Conservation (phyloP, 53 echinoderm and acorn worm genomes). For the Paelopatides confundens region DNA sequence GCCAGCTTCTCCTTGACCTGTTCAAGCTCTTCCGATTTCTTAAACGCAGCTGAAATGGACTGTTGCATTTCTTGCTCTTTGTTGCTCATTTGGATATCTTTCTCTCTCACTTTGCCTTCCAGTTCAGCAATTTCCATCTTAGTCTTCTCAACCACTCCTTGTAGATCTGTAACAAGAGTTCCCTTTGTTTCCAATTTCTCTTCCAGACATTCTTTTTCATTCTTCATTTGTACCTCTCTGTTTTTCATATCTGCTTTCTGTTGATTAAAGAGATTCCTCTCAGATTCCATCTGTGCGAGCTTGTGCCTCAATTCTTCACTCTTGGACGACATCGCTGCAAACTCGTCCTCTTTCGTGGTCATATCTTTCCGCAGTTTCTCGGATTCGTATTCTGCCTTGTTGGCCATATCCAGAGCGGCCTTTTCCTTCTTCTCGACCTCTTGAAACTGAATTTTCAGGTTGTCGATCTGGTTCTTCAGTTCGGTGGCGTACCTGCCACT, state of each 20-base stretch:
- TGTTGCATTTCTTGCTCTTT: conserved; percentile 65
- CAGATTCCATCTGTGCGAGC: conserved; percentile 56
- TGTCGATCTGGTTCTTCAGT: conserved; percentile 78
- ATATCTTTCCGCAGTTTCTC: conserved; percentile 69
- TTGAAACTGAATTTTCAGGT: conserved; percentile 79
- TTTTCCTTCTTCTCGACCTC: conserved; percentile 70
- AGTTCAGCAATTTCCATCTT: neutral
- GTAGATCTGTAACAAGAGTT: neutral
- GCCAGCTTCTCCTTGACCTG: conserved; percentile 53
- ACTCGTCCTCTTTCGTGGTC: conserved; percentile 52
- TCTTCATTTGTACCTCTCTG: conserved; percentile 19
- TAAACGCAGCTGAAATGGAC: neutral
- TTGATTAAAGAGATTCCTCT: conserved; percentile 58
- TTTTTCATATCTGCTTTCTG: conserved; percentile 50
- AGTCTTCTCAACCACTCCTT: neutral
- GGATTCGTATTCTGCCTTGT: conserved; percentile 74
- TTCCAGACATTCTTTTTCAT: neutral
- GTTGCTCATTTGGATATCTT: conserved; percentile 71
- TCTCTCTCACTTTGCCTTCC: conserved; percentile 47
- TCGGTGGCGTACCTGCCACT: conserved; percentile 72
- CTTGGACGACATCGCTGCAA: conserved; percentile 29
- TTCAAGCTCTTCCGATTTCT: conserved; percentile 37
- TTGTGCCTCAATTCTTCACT: conserved; percentile 28
- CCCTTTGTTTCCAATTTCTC: conserved; percentile 48
- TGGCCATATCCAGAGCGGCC: conserved; percentile 60